Base-by-base conservation (phyloP, 2,888 invertebrate genomes). In the Sceliomorpha sp. region DNA sequence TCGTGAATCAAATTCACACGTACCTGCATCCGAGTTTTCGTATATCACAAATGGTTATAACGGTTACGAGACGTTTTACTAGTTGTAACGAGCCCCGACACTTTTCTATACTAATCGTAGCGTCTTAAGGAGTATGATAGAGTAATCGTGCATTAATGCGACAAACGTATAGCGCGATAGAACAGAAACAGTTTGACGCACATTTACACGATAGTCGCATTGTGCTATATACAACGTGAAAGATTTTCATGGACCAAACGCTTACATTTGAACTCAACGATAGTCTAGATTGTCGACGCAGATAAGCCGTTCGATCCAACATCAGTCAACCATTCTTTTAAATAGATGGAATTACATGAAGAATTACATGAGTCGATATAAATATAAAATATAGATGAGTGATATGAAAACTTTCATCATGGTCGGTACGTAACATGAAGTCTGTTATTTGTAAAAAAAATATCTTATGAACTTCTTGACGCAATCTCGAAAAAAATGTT, bases 391-490 rank as follows among this genome's bases (percentile, higher is more conserved):
- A 48, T 27, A 15, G 7, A 20, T 20, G 9, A 37, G 8, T 29
- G 12, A 36, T 29, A 27, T 55, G 36, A 44, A 32, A 20, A 20
- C 20, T 45, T 45, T 7, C 20, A 20, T 56, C 58, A 58, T 58
- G 58, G 40, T 58, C 58, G 47, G 47, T 58, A 32, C 31, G 8
- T 5, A 8, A 29, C 9, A 8, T 2, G 7, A 58, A 37, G 20
- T 45, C 10, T 31, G 36, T 10, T 47, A 27, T 10, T 7, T 29
- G 29, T 8, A 9, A 5, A 3, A 29, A 4, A 13, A 12, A 2
- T 32, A 10, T 29, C n/a, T 10, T 32, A 12, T 32, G 9, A 32
- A 3, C 27, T 8, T 20, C 5, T 20, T 5, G 20, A 20, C 20
- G 2, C 5, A 20, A 4, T 5, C 2, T 20, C n/a, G n/a, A 5